A percentile compares a stretch with the other conserved stretches of the same genome.
Conservation (phyloP, 2,888 invertebrate genomes). For the Drosophila vallismaia region DNA sequence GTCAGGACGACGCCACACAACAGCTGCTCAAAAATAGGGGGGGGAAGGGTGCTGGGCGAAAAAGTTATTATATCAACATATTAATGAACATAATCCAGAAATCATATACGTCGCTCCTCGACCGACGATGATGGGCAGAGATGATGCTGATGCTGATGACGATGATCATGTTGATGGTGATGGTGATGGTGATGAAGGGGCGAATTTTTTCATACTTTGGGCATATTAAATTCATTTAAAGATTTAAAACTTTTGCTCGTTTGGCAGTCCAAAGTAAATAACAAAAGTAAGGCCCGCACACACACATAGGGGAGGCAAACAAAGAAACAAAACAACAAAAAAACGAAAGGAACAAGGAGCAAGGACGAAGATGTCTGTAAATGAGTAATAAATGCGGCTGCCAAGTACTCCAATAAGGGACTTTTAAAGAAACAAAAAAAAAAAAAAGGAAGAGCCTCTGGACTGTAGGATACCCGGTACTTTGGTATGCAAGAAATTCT, state of each 20-base stretch:
- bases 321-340: not conserved
- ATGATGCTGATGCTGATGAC: conserved; percentile 17
- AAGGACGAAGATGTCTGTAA: conserved; percentile 59
- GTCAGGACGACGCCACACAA: conserved; percentile 24
- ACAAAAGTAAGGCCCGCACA: too few relatives aligned
- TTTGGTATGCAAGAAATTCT: not conserved
- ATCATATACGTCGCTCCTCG: conserved; percentile 48
- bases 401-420: conserved; percentile 26
- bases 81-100: conserved; percentile 66
- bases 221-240: conserved; percentile 67
- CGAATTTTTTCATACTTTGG: conserved; percentile 50
- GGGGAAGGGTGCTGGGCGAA: not conserved
- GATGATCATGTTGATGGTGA: conserved; percentile 1
- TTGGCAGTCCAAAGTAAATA: conserved; percentile 66
- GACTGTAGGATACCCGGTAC: not conserved
- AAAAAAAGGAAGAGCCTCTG: not conserved
- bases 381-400: conserved; percentile 71
- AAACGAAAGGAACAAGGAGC: conserved; percentile 7
- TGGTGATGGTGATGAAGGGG: not conserved
- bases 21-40: conserved; percentile 16
- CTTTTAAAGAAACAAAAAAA: not conserved
- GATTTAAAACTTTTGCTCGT: conserved; percentile 67
- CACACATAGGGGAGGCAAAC: not conserved
- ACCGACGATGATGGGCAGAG: conserved; percentile 6
- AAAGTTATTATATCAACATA: conserved; percentile 53